These are phyloP conservation scores for Zaprionus ghesquierei DNA, from an alignment of 1,140 invertebrate species.

Conservation along the genomic window DNA sequence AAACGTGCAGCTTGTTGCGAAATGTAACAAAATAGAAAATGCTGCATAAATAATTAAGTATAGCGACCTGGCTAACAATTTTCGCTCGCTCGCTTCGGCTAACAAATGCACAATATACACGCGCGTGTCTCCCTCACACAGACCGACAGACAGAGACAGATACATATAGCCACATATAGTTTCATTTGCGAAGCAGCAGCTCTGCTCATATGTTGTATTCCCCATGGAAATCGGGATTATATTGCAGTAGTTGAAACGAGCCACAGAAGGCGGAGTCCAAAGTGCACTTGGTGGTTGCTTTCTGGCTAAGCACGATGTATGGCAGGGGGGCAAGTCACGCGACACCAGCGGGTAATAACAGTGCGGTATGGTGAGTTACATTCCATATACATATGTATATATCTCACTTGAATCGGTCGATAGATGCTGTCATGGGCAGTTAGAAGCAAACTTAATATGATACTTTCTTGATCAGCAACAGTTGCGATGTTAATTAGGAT, in stretches of 20 bases:
- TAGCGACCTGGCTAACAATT: slow-evolving; percentile 12
- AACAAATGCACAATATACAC: not conserved
- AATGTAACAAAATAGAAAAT: slow-evolving; percentile 53
- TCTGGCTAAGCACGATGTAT: slow-evolving; percentile 14
- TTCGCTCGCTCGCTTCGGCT: too few relatives aligned
- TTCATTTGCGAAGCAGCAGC: not conserved
- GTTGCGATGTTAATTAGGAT: not conserved
- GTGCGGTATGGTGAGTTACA: not conserved
- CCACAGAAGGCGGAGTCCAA: not conserved
- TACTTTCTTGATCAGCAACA: not conserved
- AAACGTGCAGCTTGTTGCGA: slow-evolving; percentile 62
- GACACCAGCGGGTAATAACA: not conserved
- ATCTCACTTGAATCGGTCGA: too few relatives aligned
- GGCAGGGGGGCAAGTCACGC: not conserved
- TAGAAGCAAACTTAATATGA: not conserved
- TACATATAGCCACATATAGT: slow-evolving; percentile 1
- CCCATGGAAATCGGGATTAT: slow-evolving; percentile 81
- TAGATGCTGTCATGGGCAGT: too few relatives aligned
- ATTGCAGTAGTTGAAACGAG: slow-evolving; percentile 48
- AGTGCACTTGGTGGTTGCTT: slow-evolving; percentile 46
- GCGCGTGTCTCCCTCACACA: not conserved
- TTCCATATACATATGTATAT: too few relatives aligned
- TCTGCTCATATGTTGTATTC: slow-evolving; percentile 68
- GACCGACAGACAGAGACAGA: not conserved
- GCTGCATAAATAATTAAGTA: slow-evolving; percentile 71